A percentile compares a stretch with the other conserved stretches of the same genome.
phyloP scores from a whole-genome alignment of 1,140 invertebrate species.

The Zaprionus vittiger region DNA sequence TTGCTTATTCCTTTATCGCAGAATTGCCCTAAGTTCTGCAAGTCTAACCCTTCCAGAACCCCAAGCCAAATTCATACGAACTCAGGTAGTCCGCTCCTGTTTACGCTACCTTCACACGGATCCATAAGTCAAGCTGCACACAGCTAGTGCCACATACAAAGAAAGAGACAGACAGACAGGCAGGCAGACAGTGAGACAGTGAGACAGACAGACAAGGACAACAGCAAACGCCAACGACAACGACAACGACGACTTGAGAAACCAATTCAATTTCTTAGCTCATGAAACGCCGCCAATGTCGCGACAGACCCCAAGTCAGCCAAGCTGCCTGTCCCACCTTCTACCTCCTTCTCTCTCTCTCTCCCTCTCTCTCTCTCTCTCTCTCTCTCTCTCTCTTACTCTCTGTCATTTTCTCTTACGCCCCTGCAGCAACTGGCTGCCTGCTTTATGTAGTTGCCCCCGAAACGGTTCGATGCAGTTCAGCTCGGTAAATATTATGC shows the following conservation, averaged over 20 bases:
- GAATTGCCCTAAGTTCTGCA: too few species aligned
- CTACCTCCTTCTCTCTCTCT: background rate
- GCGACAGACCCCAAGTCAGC: conserved; percentile 42
- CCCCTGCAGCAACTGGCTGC: conserved; percentile 5
- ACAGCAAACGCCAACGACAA: conserved; percentile 26
- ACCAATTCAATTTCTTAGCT: conserved; percentile 76
- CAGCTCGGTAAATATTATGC: conserved; percentile 79
- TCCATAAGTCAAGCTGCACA: background rate
- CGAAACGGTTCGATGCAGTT: conserved; percentile 69
- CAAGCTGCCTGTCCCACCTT: background rate
- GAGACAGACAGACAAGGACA: conserved; percentile 17
- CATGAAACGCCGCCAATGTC: conserved; percentile 66
- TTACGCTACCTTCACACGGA: background rate
- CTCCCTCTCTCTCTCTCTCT: background rate
- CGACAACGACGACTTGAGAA: conserved; percentile 55
- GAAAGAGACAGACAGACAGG: conserved; percentile 8
- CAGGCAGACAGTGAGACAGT: conserved; percentile 6
- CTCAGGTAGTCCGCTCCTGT: background rate
- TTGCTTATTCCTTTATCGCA: too few species aligned
- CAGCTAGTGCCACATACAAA: conserved; percentile 5
- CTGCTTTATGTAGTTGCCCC: conserved; percentile 30
- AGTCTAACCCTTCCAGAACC: too few species aligned
- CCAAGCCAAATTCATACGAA: too few species aligned
- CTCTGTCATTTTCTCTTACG: too few species aligned
- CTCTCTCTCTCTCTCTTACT: background rate